Evolutionary conservation across 1,140 invertebrate genomes (phyloP).

Genomic region (Drosophila paulistorum): DNA sequence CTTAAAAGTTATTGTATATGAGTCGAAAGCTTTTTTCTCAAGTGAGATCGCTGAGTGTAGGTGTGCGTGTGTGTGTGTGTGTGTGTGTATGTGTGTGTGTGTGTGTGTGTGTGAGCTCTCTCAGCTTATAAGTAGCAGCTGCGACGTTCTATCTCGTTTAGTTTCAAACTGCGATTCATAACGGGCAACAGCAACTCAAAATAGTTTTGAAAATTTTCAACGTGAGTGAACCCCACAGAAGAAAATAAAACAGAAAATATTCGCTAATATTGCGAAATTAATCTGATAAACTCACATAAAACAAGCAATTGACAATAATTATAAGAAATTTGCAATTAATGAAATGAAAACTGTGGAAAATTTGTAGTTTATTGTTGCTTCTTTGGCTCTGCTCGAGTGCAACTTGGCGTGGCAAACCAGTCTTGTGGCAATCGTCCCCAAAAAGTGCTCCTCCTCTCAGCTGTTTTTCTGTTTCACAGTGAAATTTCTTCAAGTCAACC

Average conservation of each 20-base stretch:
- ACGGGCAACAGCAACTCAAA: constrained; percentile 43
- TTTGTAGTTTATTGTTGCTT: constrained; percentile 42
- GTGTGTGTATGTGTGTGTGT: background rate
- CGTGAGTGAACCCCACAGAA: constrained; percentile 28
- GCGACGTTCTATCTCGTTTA: constrained; percentile 63
- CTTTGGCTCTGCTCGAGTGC: constrained; percentile 59
- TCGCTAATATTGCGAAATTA: constrained; percentile 58
- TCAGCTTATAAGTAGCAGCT: constrained; percentile 69
- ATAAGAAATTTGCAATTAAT: constrained; percentile 57
- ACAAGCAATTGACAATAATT: constrained; percentile 59
- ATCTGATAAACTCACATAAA: constrained; percentile 39
- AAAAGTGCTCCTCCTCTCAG: constrained; percentile 31
- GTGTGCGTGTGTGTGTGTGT: background rate
- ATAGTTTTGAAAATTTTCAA: constrained; percentile 14
- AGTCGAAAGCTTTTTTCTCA: constrained; percentile 28
- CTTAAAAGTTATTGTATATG: constrained; percentile 14
- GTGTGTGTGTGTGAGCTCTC: background rate
- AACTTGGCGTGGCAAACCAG: constrained; percentile 64
- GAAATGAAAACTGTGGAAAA: constrained; percentile 68
- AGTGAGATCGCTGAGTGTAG: constrained; percentile 18
- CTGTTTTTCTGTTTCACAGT: constrained; percentile 60
- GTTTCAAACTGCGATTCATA: constrained; percentile 52
- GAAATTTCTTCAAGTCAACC: constrained; percentile 60
- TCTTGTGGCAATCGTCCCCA: constrained; percentile 33
- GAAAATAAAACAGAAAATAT: constrained; percentile 51